Evolutionary conservation across 2,888 invertebrate genomes (phyloP).

Genomic region (Bellardia pandia): DNA sequence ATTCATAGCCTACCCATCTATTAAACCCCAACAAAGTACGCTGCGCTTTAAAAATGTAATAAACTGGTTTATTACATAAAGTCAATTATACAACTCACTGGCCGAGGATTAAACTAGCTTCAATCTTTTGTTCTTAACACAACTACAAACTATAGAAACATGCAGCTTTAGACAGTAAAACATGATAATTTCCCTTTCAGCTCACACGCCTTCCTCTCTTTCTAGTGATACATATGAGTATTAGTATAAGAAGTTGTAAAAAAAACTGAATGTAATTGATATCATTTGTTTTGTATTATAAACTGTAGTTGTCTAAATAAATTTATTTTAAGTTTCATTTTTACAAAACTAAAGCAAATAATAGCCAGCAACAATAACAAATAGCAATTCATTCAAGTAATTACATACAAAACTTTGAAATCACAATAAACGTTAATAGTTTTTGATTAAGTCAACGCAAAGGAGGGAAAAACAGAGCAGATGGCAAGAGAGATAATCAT

Average conservation of each 20-base stretch:
- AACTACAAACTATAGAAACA: background rate
- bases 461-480: background rate
- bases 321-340: constrained; percentile 9
- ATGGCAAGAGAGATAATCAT: too few relatives aligned
- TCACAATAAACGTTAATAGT: background rate
- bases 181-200: background rate
- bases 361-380: background rate
- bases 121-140: background rate
- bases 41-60: background rate
- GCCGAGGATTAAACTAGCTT: background rate
- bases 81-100: background rate
- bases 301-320: background rate
- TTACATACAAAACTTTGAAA: constrained; percentile 17
- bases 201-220: background rate
- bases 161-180: constrained; percentile 1
- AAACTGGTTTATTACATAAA: background rate
- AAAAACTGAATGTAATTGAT: background rate
- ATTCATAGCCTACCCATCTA: too few relatives aligned
- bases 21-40: background rate
- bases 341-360: constrained; percentile 35
- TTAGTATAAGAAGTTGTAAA: background rate
- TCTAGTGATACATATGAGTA: too few relatives aligned
- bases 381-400: constrained; percentile 1
- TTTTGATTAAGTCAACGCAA: background rate
- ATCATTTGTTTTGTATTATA: background rate